Conservation (phyloP, 2,888 invertebrate genomes). For the Scaptomyza parva region DNA sequence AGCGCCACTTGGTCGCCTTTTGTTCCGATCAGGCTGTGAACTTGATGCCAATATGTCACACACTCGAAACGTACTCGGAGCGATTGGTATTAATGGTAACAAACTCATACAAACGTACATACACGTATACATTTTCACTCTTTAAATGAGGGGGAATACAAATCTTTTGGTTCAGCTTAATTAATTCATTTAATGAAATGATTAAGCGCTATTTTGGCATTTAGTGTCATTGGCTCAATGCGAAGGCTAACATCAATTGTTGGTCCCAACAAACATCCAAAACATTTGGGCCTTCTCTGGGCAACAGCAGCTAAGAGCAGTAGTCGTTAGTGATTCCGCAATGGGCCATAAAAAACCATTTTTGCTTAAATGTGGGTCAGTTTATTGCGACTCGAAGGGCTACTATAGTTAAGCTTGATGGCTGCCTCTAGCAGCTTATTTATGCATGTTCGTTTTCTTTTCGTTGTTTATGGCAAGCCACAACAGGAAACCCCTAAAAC, state of each 20-base stretch:
- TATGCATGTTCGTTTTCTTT: slow-evolving; percentile 42
- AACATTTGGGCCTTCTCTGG: slow-evolving; percentile 16
- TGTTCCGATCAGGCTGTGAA: slow-evolving; percentile 65
- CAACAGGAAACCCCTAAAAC: slow-evolving; percentile 66
- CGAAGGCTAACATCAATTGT: slow-evolving; percentile 61
- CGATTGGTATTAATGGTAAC: slow-evolving; percentile 49
- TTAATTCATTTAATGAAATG: slow-evolving; percentile 80
- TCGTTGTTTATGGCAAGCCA: slow-evolving; percentile 65
- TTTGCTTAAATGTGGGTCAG: slow-evolving; percentile 64
- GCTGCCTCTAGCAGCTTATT: slow-evolving; percentile 53
- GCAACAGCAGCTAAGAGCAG: slow-evolving; percentile 6
- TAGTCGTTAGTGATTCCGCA: slow-evolving; percentile 46
- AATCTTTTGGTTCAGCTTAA: slow-evolving; percentile 72
- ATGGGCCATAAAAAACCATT: slow-evolving; percentile 39
- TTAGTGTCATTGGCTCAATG: slow-evolving; percentile 75
- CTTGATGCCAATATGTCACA: slow-evolving; percentile 81
- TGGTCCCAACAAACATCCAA: slow-evolving; percentile 4
- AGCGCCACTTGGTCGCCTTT: slow-evolving; percentile 77
- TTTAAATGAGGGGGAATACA: slow-evolving; percentile 21
- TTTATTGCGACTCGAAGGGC: slow-evolving; percentile 32
- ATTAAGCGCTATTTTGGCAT: slow-evolving; percentile 77
- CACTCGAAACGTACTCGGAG: slow-evolving; percentile 71
- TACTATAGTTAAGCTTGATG: slow-evolving; percentile 55
- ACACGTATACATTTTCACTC: slow-evolving; percentile 9
- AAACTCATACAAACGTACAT: slow-evolving; percentile 13